These are phyloP conservation scores for Tetramorium alpestre DNA, from an alignment of 1,140 invertebrate species.

Conservation along the genomic window DNA sequence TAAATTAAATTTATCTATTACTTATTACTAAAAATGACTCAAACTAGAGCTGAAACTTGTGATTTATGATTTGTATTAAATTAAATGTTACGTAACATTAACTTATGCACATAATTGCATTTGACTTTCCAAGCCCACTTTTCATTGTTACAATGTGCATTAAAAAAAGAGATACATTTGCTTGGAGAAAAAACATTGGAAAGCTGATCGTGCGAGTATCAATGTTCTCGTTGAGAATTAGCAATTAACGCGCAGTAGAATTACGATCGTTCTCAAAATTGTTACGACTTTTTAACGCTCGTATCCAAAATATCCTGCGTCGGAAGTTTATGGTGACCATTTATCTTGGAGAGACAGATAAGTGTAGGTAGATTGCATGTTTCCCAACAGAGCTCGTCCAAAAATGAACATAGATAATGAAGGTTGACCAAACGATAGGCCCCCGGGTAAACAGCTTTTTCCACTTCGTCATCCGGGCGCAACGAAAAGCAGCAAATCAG, in stretches of 20 bases:
- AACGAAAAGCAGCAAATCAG: conserved; percentile 12
- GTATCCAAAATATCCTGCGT: background rate
- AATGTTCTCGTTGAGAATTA: background rate
- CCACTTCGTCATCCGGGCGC: background rate
- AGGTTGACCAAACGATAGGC: background rate
- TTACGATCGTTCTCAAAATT: background rate
- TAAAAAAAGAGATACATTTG: background rate
- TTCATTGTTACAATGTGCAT: too few relatives aligned
- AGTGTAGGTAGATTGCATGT: background rate
- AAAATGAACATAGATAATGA: background rate
- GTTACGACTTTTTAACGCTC: background rate
- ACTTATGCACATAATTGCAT: too few relatives aligned
- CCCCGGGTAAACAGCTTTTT: background rate
- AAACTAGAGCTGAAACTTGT: too few relatives aligned
- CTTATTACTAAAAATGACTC: too few relatives aligned
- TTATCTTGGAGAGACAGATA: background rate
- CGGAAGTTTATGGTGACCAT: background rate
- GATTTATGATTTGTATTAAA: too few relatives aligned
- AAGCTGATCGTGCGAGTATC: background rate
- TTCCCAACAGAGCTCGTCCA: background rate
- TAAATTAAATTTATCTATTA: too few relatives aligned
- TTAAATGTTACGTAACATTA: too few relatives aligned
- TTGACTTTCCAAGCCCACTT: too few relatives aligned
- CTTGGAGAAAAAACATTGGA: background rate
- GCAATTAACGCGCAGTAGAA: background rate